Conservation (phyloP, 2,113 vertebrate genomes). For the Mormoops blainvillei region DNA sequence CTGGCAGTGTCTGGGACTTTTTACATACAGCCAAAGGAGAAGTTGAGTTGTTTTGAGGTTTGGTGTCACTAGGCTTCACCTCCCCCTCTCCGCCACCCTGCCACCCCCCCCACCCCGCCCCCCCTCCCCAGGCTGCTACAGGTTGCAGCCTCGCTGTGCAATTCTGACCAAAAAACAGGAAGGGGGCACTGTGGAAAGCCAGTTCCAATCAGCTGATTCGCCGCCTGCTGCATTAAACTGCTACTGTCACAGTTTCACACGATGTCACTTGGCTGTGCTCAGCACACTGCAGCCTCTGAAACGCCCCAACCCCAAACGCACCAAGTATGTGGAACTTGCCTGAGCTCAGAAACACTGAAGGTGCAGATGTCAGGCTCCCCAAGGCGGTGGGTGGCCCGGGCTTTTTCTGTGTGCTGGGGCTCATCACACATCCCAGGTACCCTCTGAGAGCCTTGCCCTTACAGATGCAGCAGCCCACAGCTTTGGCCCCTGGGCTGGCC, state of each 20-base stretch:
- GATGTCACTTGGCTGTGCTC: background rate
- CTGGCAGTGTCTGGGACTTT: conserved; percentile 32
- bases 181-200: conserved; percentile 71
- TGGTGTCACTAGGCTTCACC: conserved; percentile 40
- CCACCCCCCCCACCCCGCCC: background rate
- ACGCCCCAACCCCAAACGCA: background rate
- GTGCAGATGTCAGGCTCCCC: background rate
- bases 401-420: accelerated
- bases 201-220: conserved; percentile 71
- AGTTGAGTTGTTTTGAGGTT: conserved; percentile 76
- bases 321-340: too few species aligned
- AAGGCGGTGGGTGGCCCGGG: too few species aligned
- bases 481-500: accelerated
- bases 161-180: conserved; percentile 79
- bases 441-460: background rate
- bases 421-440: accelerated
- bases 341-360: background rate
- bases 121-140: accelerated
- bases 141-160: conserved; percentile 57
- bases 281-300: background rate
- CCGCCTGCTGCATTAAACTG: conserved; percentile 52
- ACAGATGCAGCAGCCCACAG: background rate
- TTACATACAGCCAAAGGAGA: conserved; percentile 77
- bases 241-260: background rate
- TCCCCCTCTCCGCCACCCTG: background rate